phyloP scores from a whole-genome alignment of 2,888 invertebrate species.

The Calliphora vomitoria region DNA sequence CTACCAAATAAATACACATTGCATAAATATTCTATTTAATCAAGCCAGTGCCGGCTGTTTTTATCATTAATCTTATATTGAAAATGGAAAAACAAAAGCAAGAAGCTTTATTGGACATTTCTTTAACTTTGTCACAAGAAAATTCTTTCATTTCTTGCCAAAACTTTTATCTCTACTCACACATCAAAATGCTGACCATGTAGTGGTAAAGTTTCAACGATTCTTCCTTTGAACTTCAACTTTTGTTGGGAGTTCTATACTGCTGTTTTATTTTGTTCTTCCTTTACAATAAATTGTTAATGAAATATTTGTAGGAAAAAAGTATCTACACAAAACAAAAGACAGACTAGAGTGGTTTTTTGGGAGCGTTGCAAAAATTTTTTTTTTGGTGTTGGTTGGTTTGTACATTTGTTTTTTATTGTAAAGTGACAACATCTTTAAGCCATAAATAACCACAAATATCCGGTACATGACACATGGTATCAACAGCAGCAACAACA shows the following conservation, averaged over 20 bases:
- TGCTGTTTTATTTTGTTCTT: neutral
- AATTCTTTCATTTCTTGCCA: slow-evolving; percentile 17
- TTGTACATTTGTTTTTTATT: neutral
- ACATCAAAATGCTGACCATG: slow-evolving; percentile 61
- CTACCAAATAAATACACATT: neutral
- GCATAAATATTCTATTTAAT: slow-evolving; percentile 47
- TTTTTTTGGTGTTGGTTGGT: slow-evolving; percentile 13
- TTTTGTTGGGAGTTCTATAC: slow-evolving; percentile 29
- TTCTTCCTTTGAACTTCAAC: slow-evolving; percentile 66
- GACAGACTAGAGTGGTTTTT: slow-evolving; percentile 10
- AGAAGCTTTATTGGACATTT: slow-evolving; percentile 9
- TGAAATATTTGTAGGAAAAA: slow-evolving; percentile 60
- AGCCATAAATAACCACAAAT: slow-evolving; percentile 82
- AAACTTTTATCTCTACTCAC: slow-evolving; percentile 49
- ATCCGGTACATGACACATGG: slow-evolving; percentile 82
- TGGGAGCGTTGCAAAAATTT: neutral
- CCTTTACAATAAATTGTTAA: slow-evolving; percentile 67
- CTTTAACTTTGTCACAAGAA: slow-evolving; percentile 21
- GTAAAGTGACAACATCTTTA: slow-evolving; percentile 73
- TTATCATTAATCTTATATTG: slow-evolving; percentile 51
- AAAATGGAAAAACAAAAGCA: neutral
- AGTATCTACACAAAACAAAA: slow-evolving; percentile 33
- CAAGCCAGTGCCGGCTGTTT: slow-evolving; percentile 12
- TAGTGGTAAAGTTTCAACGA: slow-evolving; percentile 38
- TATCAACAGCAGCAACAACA: slow-evolving; percentile 80